Evolutionary conservation across 2,113 vertebrate genomes (phyloP), one percentile per base, ranked within the genome.

Genomic region (Alethe castanea): DNA sequence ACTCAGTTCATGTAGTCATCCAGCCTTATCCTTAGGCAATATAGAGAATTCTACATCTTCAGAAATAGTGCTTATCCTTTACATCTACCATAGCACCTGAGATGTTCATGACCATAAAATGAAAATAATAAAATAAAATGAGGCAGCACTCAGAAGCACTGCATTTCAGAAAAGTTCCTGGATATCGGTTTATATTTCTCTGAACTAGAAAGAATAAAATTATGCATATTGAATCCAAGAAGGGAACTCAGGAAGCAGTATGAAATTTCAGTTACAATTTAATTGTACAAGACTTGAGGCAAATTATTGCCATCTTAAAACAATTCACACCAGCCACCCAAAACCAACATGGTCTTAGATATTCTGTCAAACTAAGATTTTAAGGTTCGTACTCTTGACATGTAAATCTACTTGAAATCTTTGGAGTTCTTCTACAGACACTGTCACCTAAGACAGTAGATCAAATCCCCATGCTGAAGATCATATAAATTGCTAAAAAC

Each of bases 231-330:
- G 61, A 81, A 81, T 86, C 28, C 52, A 87, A 71, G 59, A 80
- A 87, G 23, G 19, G 40, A 91, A 56, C n/a, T 78, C 36, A 65
- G 54, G 48, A 91, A 81, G 38, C 31, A 70, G 23, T 64, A 48
- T 92, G 64, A 91, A 64, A 74, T 95, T 94, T 86, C 56, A 87
- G 64, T 81, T 79, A 42, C 38, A 84, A 86, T 91, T 77, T 81
- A 70, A 79, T 79, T 92, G 71, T 62, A 11, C 24, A 35, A 44
- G 31, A 59, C 24, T 33, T 67, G 18, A 80, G 45, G 19, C 45
- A 90, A 93, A 84, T 78, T 74, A 76, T 56, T 87, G 40, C 14
- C 28, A 23, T 17, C 10, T 86, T 53, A 59, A 91, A 91, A 42
- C 5, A 91, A 53, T 54, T 31, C 33, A 50, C 35, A 44, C 1